Conservation (phyloP, 64 coral and sea anemone genomes). For the Catalaphyllia jardinei region DNA sequence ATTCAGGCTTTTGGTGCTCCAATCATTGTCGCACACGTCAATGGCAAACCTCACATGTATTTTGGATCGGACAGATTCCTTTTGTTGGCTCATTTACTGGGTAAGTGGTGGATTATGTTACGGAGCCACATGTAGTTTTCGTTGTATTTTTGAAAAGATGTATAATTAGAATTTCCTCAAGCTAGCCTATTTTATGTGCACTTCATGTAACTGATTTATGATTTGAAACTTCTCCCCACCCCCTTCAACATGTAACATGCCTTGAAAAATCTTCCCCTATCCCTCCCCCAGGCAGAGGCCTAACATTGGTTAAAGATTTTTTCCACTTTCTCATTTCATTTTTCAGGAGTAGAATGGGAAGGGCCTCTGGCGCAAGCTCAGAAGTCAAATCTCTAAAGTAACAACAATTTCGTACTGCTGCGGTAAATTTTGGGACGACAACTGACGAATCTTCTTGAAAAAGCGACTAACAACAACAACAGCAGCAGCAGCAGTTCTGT, state of each 20-base stretch:
- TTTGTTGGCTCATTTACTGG: conserved; percentile 66
- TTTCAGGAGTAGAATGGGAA: conserved; percentile 34
- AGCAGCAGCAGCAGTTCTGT: no score
- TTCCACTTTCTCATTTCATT: background rate
- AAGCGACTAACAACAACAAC: no score
- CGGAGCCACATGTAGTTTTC: background rate
- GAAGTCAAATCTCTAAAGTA: conserved; percentile 6
- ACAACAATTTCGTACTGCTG: background rate
- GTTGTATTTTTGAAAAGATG: no score
- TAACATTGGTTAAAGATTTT: background rate
- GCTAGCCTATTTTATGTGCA: no score
- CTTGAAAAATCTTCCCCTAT: no score
- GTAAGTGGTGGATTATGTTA: conserved; percentile 21
- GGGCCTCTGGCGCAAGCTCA: background rate
- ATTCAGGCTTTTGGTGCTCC: conserved; percentile 87
- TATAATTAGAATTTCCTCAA: no score
- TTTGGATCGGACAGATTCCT: conserved; percentile 89
- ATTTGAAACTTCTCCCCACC: background rate
- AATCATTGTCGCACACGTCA: conserved; percentile 64
- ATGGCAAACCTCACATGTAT: conserved; percentile 73
- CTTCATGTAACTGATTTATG: no score
- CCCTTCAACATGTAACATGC: no score
- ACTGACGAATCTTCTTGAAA: no score
- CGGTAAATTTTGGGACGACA: no score
- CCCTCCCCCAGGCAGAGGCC: background rate